Evolutionary conservation across 2,888 invertebrate genomes (phyloP), one percentile per base, ranked within the genome.

Genomic region (Hydriomena furcata): DNA sequence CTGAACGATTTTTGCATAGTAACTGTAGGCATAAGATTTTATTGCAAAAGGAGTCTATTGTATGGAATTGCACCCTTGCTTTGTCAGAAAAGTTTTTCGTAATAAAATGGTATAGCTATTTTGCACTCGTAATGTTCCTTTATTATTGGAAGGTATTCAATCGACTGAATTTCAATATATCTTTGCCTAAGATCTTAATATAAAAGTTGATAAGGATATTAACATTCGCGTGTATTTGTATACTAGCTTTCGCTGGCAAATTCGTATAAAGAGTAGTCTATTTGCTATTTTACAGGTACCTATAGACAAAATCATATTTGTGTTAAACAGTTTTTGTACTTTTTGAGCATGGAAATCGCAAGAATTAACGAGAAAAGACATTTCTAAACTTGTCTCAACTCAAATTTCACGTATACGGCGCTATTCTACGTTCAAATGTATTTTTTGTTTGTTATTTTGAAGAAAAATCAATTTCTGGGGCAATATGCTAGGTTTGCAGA

Each of bases 21-120:
- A 75, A 75, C 70, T 61, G 79, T 77, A 79, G 79, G 76, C 82
- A 80, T 82, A 81, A 76, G 71, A 75, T 83, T 85, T 84, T 82
- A 84, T 82, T 64, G 24, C 41, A 7, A 41, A 27, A 12, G 40
- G 21, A 31, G 12, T 31, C 31, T 41, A 31, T 41, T 41, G 41
- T 41, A 56, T 74, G 64, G 71, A 67, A 61, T 66, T 65, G 63
- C 71, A 66, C 61, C 36, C 12, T 36, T 21, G 54, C 40, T 36
- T 41, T 46, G 36, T 46, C 50, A 50, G 55, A 66, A 60, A 62
- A 56, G 31, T 57, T 61, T 61, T 63, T 50, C 43, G 60, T 58
- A 72, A 73, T 78, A 77, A 79, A 76, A 76, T 68, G 61, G 61
- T 64, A 74, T 77, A 65, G 66, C 53, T 52, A 57, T 56, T n/a